Evolutionary conservation across 2,113 vertebrate species (phyloP), one percentile per base, ranked within the genome.

Genomic region (Lota lota): DNA sequence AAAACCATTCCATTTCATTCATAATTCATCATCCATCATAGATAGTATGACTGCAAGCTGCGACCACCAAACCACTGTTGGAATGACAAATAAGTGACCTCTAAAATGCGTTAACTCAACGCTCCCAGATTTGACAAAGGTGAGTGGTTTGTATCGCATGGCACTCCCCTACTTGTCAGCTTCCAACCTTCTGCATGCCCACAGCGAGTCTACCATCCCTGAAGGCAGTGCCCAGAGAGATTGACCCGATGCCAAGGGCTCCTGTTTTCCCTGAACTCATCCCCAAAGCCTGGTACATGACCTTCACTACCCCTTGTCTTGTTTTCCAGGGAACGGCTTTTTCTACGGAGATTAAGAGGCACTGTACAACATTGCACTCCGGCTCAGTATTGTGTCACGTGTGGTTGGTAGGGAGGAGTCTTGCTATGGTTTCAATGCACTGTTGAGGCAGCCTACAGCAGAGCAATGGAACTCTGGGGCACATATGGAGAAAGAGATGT

Each of bases 401-500:
- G 24, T 28, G 4, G 22, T 47, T 22, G 36, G 51, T 61, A 76
- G 61, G 72, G 74, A 63, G 2, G 67, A 57, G 67, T 61, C 58
- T 8, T 10, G 47, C 5, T 66, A 66, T n/a, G 22, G 66, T 22
- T 36, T 67, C n/a, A 56, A 76, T 56, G 71, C 78, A 67, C 14
- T 15, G 22, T 33, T 16, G 62, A 56, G 16, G 53, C 8, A 14
- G 53, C 62, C 69, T 67, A 56, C 1, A 50, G 22, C 56, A 40
- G 67, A 0, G 22, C 61, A 62, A 5, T 47, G 40, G 65, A 47
- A 57, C 62, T 75, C 56, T 28, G 57, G 64, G 75, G 67, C 59
- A 11, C 69, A 70, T 78, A 59, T 75, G 28, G 67, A 4, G 59
- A 58, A 36, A 57, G 77, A 83, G 83, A 85, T 79, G 73, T 78